Conservation (phyloP, 2,113 vertebrate species). For the Chitala chitala region DNA sequence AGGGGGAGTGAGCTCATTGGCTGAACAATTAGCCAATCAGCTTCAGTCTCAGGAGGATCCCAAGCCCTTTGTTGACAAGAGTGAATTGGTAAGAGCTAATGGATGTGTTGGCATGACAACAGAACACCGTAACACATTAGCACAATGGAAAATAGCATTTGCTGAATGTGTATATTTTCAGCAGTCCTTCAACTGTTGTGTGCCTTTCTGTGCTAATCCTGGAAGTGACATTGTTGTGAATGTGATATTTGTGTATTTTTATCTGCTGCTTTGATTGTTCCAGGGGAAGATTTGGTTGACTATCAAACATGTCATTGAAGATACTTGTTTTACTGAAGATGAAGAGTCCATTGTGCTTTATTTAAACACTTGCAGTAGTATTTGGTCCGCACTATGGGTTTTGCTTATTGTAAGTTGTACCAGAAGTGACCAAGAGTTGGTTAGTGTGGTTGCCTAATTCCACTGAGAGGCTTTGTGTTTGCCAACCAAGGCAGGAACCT, state of each 20-base stretch:
- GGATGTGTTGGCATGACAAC: slow-evolving; percentile 21
- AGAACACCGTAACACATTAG: neutral
- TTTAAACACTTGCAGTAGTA: too few relatives aligned
- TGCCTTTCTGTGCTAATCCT: too few relatives aligned
- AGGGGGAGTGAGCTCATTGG: slow-evolving; percentile 89
- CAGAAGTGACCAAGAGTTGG: neutral
- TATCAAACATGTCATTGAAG: too few relatives aligned
- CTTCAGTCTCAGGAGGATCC: slow-evolving; percentile 83
- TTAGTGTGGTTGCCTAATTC: neutral
- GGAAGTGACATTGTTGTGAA: too few relatives aligned
- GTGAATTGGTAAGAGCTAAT: slow-evolving; percentile 83
- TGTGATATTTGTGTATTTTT: too few relatives aligned
- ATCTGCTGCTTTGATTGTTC: too few relatives aligned
- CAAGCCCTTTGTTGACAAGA: slow-evolving; percentile 82
- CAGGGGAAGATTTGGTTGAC: too few relatives aligned
- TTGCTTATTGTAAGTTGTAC: neutral
- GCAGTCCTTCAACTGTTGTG: too few relatives aligned
- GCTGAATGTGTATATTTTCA: neutral
- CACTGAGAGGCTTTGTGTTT: neutral
- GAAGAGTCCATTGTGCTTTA: too few relatives aligned
- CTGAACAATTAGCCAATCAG: slow-evolving; percentile 95
- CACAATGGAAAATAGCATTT: too few relatives aligned
- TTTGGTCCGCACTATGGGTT: too few relatives aligned
- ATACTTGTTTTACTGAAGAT: too few relatives aligned
- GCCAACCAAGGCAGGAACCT: neutral